A percentile compares a stretch with the other conserved stretches of the same genome.
phyloP scores from a whole-genome alignment of 2,797 vertebrate genomes.

The Peromyscus attwateri region DNA sequence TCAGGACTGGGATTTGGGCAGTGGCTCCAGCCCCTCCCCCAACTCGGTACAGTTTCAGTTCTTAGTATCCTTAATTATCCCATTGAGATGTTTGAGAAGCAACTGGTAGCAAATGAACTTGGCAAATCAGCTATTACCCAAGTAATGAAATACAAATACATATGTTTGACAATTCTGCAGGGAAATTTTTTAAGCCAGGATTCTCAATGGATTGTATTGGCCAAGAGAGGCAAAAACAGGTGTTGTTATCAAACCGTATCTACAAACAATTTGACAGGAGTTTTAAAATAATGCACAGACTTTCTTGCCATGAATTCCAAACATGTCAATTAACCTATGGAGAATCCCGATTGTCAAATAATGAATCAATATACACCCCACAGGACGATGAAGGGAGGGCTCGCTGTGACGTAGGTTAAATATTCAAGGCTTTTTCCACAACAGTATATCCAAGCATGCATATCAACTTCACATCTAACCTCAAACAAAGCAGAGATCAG shows the following conservation, averaged over 20 bases:
- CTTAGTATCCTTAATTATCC: conserved; percentile 92
- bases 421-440: conserved; percentile 87
- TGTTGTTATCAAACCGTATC: conserved; percentile 89
- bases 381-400: conserved; percentile 76
- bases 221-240: conserved; percentile 89
- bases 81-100: conserved; percentile 90
- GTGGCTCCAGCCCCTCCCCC: conserved; percentile 87
- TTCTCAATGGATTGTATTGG: conserved; percentile 88
- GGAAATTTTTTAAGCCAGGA: conserved; percentile 88
- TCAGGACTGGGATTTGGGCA: conserved; percentile 91
- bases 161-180: conserved; percentile 91
- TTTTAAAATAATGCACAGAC: conserved; percentile 87
- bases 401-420: conserved; percentile 86
- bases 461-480: conserved; percentile 89
- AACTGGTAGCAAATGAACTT: conserved; percentile 92
- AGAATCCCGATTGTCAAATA: conserved; percentile 86
- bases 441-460: conserved; percentile 87
- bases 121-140: conserved; percentile 90
- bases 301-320: conserved; percentile 83
- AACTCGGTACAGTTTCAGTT: conserved; percentile 89
- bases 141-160: conserved; percentile 92
- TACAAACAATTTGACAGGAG: conserved; percentile 88
- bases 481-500: conserved; percentile 90
- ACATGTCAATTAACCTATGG: conserved; percentile 84
- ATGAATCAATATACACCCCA: conserved; percentile 82